These are phyloP conservation scores for Atta texana DNA, from an alignment of 1,140 invertebrate species.

Conservation along the genomic window DNA sequence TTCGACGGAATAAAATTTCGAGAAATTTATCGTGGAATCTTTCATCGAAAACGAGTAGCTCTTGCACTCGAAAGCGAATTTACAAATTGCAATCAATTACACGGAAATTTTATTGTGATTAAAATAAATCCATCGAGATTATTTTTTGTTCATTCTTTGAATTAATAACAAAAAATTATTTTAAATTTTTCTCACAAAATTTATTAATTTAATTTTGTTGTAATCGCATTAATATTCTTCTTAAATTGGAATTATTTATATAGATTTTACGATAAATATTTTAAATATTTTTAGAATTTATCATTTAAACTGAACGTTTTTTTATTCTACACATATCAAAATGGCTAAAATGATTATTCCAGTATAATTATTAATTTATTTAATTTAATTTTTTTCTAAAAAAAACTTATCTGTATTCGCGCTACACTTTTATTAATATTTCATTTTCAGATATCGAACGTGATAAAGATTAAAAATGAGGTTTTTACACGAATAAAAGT, in stretches of 20 bases:
- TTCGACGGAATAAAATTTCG: background rate
- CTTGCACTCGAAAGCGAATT: background rate
- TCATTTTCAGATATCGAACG: background rate
- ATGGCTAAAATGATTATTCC: background rate
- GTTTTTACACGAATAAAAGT: conserved; percentile 52
- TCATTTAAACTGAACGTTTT: background rate
- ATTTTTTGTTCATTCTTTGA: background rate
- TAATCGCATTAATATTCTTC: background rate
- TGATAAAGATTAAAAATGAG: background rate
- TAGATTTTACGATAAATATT: background rate
- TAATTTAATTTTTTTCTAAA: background rate
- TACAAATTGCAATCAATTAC: background rate
- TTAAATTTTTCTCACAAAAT: background rate
- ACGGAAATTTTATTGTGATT: background rate
- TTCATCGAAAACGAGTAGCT: background rate
- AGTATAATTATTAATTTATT: background rate
- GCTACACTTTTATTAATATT: background rate
- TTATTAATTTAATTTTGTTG: background rate
- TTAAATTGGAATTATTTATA: background rate
- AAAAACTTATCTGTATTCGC: background rate
- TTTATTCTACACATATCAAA: background rate
- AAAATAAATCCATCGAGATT: background rate
- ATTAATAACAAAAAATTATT: background rate
- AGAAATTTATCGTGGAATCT: conserved; percentile 8
- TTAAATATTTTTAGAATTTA: background rate